Percentiles rank a stretch among this genome's conserved stretches.
phyloP scores from a whole-genome alignment of 2,888 invertebrate genomes.

The Fragum sueziense region DNA sequence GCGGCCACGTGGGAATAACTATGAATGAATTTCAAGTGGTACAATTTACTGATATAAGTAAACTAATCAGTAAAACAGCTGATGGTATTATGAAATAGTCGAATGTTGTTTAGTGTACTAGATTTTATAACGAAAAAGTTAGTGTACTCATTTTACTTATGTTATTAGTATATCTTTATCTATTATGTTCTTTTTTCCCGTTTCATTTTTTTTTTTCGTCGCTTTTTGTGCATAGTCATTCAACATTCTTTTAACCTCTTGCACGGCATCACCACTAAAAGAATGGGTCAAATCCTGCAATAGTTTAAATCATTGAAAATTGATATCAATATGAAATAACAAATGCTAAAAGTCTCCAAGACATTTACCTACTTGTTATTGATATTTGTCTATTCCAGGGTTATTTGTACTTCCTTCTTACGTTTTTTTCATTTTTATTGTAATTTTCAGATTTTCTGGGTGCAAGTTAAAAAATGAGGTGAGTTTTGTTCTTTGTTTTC shows the following conservation, averaged over 20 bases:
- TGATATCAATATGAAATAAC: too few relatives aligned
- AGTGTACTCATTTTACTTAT: too few relatives aligned
- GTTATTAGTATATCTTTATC: too few relatives aligned
- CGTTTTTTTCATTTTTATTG: conserved; percentile 18
- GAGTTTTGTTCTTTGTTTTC: conserved; percentile 42
- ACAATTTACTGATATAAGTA: conserved; percentile 1
- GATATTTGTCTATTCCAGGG: not conserved
- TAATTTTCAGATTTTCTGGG: conserved; percentile 79
- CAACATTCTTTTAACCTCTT: too few relatives aligned
- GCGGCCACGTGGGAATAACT: not conserved
- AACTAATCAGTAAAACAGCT: conserved; percentile 1
- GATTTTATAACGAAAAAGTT: too few relatives aligned
- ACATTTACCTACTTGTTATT: not conserved
- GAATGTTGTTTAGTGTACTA: not conserved
- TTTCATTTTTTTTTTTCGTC: too few relatives aligned
- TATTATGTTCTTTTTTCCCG: too few relatives aligned
- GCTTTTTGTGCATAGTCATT: too few relatives aligned
- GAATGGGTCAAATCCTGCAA: too few relatives aligned
- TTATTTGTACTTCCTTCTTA: not conserved
- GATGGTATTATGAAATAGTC: not conserved
- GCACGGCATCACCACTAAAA: too few relatives aligned
- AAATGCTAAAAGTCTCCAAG: too few relatives aligned
- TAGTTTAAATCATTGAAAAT: too few relatives aligned
- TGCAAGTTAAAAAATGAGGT: conserved; percentile 81
- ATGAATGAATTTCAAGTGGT: not conserved